These are phyloP conservation scores for Galago senegalensis DNA, from an alignment of 2,797 vertebrate genomes.

Conservation along the genomic window DNA sequence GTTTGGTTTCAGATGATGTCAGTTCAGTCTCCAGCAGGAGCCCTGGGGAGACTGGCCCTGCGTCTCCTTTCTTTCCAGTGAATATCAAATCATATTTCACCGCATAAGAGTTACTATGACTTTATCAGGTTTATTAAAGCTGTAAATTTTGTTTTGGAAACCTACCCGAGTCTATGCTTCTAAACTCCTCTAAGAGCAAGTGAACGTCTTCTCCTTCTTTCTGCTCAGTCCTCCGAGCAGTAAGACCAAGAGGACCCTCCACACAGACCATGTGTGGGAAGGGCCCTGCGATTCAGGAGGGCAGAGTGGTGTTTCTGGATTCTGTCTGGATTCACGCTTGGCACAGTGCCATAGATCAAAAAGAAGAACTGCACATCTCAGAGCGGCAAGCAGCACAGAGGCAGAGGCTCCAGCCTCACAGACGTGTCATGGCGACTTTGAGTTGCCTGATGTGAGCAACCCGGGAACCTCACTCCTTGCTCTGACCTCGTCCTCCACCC, in stretches of 20 bases:
- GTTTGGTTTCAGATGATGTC: background rate
- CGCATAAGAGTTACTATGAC: conserved; percentile 44
- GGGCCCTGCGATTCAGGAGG: background rate
- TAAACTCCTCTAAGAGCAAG: conserved; percentile 53
- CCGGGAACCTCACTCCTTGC: fast-evolving
- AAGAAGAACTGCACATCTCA: background rate
- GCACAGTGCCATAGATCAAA: background rate
- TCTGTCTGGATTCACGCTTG: background rate
- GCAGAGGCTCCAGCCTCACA: background rate
- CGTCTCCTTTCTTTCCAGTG: background rate
- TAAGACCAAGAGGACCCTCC: background rate
- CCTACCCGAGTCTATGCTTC: conserved; percentile 30
- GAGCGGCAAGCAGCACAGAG: background rate
- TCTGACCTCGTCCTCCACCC: background rate
- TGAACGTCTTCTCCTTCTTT: background rate
- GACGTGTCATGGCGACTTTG: fast-evolving
- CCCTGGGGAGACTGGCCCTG: background rate
- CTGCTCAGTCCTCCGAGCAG: background rate
- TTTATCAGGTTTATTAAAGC: conserved; percentile 78
- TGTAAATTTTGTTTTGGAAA: conserved; percentile 74
- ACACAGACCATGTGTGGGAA: fast-evolving
- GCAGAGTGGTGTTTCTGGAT: background rate
- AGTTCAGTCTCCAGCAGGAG: background rate
- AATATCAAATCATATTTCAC: conserved; percentile 67
- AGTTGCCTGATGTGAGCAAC: background rate